Base-by-base conservation (phyloP, 2,888 invertebrate genomes). In the Argyra leucocephala region DNA sequence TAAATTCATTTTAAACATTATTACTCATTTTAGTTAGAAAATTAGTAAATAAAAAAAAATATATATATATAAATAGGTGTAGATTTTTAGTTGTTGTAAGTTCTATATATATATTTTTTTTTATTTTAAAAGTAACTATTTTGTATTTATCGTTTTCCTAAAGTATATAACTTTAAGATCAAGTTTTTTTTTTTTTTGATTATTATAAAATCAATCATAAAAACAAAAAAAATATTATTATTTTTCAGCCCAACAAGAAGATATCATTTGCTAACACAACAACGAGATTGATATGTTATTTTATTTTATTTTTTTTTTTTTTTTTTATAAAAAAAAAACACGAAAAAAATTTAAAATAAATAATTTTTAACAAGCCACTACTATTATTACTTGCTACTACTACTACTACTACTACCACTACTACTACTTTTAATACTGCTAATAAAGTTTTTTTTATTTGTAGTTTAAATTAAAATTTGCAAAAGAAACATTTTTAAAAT, bases 331-430 rank as follows among this genome's bases (percentile, higher is more conserved):
- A 2, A 31, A 7, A 31, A 31, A 31, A 31, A 31, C 10, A 31
- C 31, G 31, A 31, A 31, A 31, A 31, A 31, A 31, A 31, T 31
- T 31, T 31, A 31, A 31, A 31, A 10, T 7, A 31, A 31, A 31
- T 7, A 31, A 31, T 7, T 31, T 31, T 31, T 31, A 31, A 37
- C 37, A 37, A 37, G 37, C 37, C 37, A 37, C 37, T 37, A 37
- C 37, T 37, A 37, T 37, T 37, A 37, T 37, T 37, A 37, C 37
- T 37, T 37, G 37, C 37, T 37, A 37, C 37, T 37, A 37, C 37
- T 37, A 37, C 15, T 37, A 37, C 37, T 37, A 37, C 12, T 37
- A 9, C 12, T 37, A 37, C 6, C 12, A 37, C 12, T 37, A 15
- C 37, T 37, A 37, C 37, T 37, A 37, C 12, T 37, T 37, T 12